These are phyloP conservation scores for Epinephelus malabaricus DNA, from an alignment of 2,797 vertebrate species.

Conservation along the genomic window DNA sequence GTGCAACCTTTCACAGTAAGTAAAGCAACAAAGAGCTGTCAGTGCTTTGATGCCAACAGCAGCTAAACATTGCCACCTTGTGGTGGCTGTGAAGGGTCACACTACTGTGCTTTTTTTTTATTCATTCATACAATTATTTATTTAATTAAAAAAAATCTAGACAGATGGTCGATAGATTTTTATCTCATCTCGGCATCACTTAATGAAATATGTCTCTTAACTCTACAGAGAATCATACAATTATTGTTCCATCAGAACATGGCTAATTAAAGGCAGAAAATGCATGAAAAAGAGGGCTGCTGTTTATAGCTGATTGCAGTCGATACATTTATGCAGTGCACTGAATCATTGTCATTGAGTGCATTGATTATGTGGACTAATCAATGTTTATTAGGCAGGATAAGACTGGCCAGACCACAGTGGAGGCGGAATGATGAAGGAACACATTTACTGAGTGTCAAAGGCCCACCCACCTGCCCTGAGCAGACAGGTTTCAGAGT, in stretches of 20 bases:
- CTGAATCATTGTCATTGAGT: constrained; percentile 86
- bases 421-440: constrained; percentile 76
- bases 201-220: constrained; percentile 70
- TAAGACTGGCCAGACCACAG: constrained; percentile 67
- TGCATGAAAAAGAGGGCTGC: constrained; percentile 66
- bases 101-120: background rate
- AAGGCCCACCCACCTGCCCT: constrained; percentile 57
- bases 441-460: constrained; percentile 73
- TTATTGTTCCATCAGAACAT: constrained; percentile 68
- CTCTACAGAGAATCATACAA: constrained; percentile 52
- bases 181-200: constrained; percentile 59
- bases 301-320: constrained; percentile 73
- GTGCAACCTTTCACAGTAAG: background rate
- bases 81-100: constrained; percentile 39
- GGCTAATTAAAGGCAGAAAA: constrained; percentile 70
- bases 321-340: constrained; percentile 81
- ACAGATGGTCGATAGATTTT: constrained; percentile 73
- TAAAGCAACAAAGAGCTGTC: constrained; percentile 12
- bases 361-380: constrained; percentile 83
- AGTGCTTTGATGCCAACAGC: constrained; percentile 11
- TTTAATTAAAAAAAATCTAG: constrained; percentile 30
- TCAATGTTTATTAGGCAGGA: constrained; percentile 81
- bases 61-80: constrained; percentile 78
- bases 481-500: constrained; percentile 34
- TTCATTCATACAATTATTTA: constrained; percentile 40